Evolutionary conservation across 2,888 invertebrate species (phyloP), one percentile per base, ranked within the genome.

Genomic region (Acanthoscelides obtectus): DNA sequence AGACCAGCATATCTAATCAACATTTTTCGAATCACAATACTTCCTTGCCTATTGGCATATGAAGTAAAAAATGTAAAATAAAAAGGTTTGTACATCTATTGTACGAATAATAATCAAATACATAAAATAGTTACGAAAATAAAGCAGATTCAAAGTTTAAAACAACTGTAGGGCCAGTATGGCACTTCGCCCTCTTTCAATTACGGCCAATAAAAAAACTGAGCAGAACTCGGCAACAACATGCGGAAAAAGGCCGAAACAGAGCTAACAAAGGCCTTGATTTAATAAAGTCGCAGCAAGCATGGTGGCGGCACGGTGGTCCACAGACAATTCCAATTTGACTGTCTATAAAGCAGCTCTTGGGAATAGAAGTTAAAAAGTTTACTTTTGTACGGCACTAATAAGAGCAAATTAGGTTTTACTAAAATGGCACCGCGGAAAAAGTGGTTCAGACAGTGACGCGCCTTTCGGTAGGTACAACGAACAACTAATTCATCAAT

Each of bases 341-440:
- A 79, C 80, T 81, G 81, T 80, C 81, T 80, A 78, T 79, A 79
- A 76, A 79, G 76, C 76, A 74, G 79, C 80, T 77, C 81, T 17
- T 45, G 80, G 76, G 81, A 70, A 65, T 17, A n/a, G 77, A 75
- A 76, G 76, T 75, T 76, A 77, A 76, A 81, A 83, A 81, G 81
- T 82, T 81, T 82, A 81, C 81, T 80, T 81, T 82, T 78, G 78
- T 79, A 78, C 78, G 80, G 75, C 76, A 79, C 80, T 83, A 83
- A 83, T 83, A 83, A 75, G 81, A 79, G 78, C 79, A 81, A 82
- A 82, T 82, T 81, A 81, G 79, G 82, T 81, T 82, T 81, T 74
- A 77, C 78, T 80, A 80, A 82, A 81, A 81, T 79, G 79, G 75
- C 78, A 78, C 77, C 75, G 69, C 69, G 21, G 77, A 75, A 74